These are phyloP conservation scores for Hyperoplus lanceolatus DNA, from an alignment of 2,797 vertebrate species.

Conservation along the genomic window DNA sequence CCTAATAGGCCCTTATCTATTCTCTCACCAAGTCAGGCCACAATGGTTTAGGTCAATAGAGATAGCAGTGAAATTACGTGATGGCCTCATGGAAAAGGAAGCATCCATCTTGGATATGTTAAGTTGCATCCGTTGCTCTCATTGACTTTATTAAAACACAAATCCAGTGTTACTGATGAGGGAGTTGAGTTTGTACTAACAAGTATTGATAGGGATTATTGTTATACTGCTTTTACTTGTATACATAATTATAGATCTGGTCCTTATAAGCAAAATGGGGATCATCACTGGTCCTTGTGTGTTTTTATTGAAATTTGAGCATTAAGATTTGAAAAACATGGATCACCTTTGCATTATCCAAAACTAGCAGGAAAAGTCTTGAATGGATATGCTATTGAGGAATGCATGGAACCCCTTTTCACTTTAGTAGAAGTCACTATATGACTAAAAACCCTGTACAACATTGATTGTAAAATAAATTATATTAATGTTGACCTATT, in stretches of 20 bases:
- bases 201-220: no score
- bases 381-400: background rate
- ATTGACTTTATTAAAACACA: no score
- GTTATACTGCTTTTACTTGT: no score
- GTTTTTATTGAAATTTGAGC: background rate
- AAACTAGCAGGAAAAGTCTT: background rate
- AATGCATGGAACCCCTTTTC: background rate
- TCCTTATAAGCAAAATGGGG: background rate
- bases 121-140: no score
- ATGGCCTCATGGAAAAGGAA: slow-evolving; percentile 7
- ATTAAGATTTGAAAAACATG: background rate
- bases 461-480: background rate
- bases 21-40: slow-evolving; percentile 13
- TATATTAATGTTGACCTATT: slow-evolving; percentile 6
- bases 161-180: no score
- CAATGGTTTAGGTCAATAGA: background rate
- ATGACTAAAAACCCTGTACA: background rate
- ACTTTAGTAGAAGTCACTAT: background rate
- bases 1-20: background rate
- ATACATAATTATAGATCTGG: background rate
- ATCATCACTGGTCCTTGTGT: background rate
- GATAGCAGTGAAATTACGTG: background rate
- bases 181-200: no score
- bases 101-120: background rate
- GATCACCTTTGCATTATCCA: background rate